Percentiles rank a stretch among this genome's conserved stretches.
These are phyloP conservation scores for Hypsopygia costalis DNA, from an alignment of 2,888 invertebrate species.

Conservation along the genomic window DNA sequence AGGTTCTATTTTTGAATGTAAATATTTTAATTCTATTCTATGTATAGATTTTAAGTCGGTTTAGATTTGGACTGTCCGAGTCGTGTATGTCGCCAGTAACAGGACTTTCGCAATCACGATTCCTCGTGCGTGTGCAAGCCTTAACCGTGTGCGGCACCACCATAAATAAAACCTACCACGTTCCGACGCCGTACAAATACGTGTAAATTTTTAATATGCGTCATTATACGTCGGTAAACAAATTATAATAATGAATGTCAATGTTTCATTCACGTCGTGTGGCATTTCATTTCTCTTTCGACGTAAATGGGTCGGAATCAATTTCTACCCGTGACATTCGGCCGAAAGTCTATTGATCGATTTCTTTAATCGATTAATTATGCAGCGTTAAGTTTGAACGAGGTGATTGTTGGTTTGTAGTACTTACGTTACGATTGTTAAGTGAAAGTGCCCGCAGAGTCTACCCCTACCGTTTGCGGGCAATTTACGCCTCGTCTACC, in stretches of 20 bases:
- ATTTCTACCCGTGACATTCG: conserved; percentile 47
- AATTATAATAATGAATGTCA: conserved; percentile 45
- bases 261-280: conserved; percentile 51
- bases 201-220: conserved; percentile 50
- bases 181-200: conserved; percentile 36
- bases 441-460: conserved; percentile 4
- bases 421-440: neutral
- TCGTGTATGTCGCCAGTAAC: conserved; percentile 54
- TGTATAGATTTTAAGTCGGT: neutral
- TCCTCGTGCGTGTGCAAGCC: conserved; percentile 66
- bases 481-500: neutral
- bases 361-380: conserved; percentile 24
- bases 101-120: conserved; percentile 77
- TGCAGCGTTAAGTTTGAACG: conserved; percentile 5
- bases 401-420: neutral
- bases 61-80: conserved; percentile 11
- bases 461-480: conserved; percentile 2
- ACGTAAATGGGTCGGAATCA: conserved; percentile 45
- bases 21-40: neutral
- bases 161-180: conserved; percentile 45
- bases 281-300: conserved; percentile 52
- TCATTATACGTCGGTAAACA: conserved; percentile 44
- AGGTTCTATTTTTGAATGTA: conserved; percentile 31
- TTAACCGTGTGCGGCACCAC: conserved; percentile 50
- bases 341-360: conserved; percentile 45